Evolutionary conservation across 2,888 invertebrate species (phyloP).

Genomic region (Acholoe squamosa): DNA sequence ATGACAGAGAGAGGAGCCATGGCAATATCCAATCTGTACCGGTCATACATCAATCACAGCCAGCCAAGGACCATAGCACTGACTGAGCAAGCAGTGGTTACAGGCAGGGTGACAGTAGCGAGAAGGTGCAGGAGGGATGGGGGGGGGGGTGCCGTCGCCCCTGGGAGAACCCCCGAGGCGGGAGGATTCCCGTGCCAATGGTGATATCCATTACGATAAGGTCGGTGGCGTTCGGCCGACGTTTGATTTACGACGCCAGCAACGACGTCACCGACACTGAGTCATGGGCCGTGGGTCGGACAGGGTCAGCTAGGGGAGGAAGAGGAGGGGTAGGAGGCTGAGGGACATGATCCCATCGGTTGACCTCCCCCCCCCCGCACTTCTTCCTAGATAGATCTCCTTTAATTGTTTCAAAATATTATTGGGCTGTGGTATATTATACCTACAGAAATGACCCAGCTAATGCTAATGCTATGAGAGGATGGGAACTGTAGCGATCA

Average conservation of each 20-base stretch:
- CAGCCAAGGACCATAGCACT: neutral
- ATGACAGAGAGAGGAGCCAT: neutral
- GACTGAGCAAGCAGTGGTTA: neutral
- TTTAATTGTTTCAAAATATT: too few species aligned
- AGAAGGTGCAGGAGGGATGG: neutral
- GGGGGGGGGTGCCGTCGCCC: neutral
- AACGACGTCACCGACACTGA: neutral
- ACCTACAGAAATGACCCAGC: too few species aligned
- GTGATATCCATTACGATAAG: conserved; percentile 55
- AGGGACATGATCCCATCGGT: too few species aligned
- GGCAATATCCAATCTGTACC: neutral
- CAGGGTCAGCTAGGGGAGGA: neutral
- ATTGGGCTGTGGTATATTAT: too few species aligned
- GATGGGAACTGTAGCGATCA: too few species aligned
- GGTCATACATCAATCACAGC: neutral
- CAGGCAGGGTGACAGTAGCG: neutral
- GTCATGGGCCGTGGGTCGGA: conserved; percentile 24
- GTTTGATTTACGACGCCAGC: conserved; percentile 23
- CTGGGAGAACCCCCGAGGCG: neutral
- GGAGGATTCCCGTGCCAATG: conserved; percentile 44
- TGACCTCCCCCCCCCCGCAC: too few species aligned
- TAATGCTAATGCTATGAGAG: too few species aligned
- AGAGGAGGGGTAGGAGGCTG: neutral
- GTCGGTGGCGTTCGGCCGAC: neutral
- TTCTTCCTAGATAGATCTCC: too few species aligned